A percentile compares a stretch with the other conserved stretches of the same genome.
These are phyloP conservation scores for Drosophila lacteicornis DNA, from an alignment of 1,140 invertebrate genomes.

Conservation along the genomic window DNA sequence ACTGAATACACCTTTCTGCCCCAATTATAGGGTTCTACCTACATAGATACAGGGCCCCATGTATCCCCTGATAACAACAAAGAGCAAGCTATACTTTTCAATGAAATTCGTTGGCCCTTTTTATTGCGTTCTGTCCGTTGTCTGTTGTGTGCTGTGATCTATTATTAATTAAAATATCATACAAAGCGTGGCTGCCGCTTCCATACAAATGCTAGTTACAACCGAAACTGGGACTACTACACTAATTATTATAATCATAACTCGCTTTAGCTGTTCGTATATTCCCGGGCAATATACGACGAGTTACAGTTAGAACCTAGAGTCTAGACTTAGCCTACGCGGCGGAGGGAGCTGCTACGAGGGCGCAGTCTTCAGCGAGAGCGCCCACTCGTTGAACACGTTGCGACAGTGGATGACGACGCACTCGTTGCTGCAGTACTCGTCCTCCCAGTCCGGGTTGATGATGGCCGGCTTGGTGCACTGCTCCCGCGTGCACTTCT, in stretches of 20 bases:
- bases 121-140: constrained; percentile 3
- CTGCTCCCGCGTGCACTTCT: constrained; percentile 94
- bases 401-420: constrained; percentile 96
- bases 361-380: constrained; percentile 61
- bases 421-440: constrained; percentile 99
- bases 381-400: constrained; percentile 80
- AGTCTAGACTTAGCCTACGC: constrained; percentile 20
- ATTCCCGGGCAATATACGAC: constrained; percentile 3
- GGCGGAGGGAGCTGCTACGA: constrained; percentile 26
- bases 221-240: constrained; percentile 25
- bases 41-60: no score
- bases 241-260: constrained; percentile 3
- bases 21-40: no score
- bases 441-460: constrained; percentile 98
- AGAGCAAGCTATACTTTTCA: background rate
- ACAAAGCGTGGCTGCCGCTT: constrained; percentile 15
- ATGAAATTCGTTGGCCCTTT: background rate
- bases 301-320: background rate
- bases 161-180: constrained; percentile 19
- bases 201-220: constrained; percentile 9
- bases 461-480: constrained; percentile 96
- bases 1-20: no score
- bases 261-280: background rate
- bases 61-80: background rate
- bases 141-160: background rate